Evolutionary conservation across 2,888 invertebrate genomes (phyloP).

Genomic region (Watsonalla binaria): DNA sequence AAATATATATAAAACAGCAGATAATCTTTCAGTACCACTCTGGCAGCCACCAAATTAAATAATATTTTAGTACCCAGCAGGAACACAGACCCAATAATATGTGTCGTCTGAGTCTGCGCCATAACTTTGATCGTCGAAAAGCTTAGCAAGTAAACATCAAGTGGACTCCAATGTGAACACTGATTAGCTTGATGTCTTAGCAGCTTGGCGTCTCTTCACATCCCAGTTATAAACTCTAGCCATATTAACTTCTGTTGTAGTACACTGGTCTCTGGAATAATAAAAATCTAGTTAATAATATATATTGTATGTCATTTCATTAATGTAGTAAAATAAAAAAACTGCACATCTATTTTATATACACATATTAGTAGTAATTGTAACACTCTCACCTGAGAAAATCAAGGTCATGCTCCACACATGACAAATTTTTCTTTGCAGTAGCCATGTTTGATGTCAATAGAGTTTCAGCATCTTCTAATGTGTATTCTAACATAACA

Average conservation of each 20-base stretch:
- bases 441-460: slow-evolving; percentile 90
- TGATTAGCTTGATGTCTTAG: slow-evolving; percentile 68
- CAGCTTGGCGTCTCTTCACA: slow-evolving; percentile 92
- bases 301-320: no score
- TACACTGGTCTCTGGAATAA: slow-evolving; percentile 92
- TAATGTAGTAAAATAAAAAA: slow-evolving; percentile 2
- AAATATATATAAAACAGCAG: no score
- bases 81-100: not conserved
- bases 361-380: not conserved
- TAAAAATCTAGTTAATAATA: slow-evolving; percentile 2
- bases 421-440: slow-evolving; percentile 89
- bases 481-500: slow-evolving; percentile 97
- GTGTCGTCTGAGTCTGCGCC: no score
- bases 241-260: slow-evolving; percentile 99
- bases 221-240: slow-evolving; percentile 99
- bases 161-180: not conserved
- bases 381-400: slow-evolving; percentile 84
- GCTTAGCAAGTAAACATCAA: not conserved
- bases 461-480: slow-evolving; percentile 93
- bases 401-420: slow-evolving; percentile 95
- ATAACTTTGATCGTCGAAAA: not conserved
- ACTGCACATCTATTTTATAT: not conserved
- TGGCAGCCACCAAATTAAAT: no score
- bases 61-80: no score
- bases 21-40: no score